Base-by-base conservation (phyloP, 1,140 invertebrate genomes). In the Triops cancriformis region DNA sequence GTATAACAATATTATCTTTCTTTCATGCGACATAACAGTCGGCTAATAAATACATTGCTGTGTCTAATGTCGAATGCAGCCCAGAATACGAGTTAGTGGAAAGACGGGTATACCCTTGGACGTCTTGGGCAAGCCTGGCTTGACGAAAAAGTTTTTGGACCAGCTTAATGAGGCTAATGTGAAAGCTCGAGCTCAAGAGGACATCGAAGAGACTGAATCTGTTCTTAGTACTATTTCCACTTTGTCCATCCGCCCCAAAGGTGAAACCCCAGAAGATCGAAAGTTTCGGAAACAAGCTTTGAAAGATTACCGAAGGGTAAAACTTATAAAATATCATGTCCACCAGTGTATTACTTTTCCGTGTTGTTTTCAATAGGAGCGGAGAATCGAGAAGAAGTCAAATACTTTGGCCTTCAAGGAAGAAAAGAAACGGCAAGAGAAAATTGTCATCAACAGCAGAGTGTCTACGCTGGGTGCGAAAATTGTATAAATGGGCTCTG, bases 391-490 rank as follows among this genome's bases (percentile, higher is more conserved):
- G 83, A 93, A 92, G 84, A 98, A 98, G 83, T 87, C 90, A 0
- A 97, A 96, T 83, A 89, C 88, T 27, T 84, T 89, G 78, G 93
- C 93, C 0, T 98, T 98, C 84, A 95, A 94, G 83, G 91, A 94
- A 80, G 94, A 97, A 83, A 92, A 93, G 85, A 93, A 93, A 82
- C 84, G 88, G 42, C 91, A 94, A 83, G 90, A 92, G 82, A 93
- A 93, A 83, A 90, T 93, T 76, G 84, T 89, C 79, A 85, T 93
- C 77, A 94, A 94, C 82, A 91, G 91, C 80, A 89, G 84, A 82
- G 87, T 88, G 82, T 93, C 92, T 84, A 83, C 92, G 79, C 90
- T 92, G 84, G 91, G 81, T n/a, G 73, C 83, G 11, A 82, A 81
- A 80, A 78, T 83, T 78, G 80, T 82, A 75, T 80, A 76, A 79